Percentiles rank a stretch among this genome's conserved stretches.
Evolutionary conservation across 2,113 vertebrate genomes (phyloP).

Genomic region (Aldabrachelys gigantea): DNA sequence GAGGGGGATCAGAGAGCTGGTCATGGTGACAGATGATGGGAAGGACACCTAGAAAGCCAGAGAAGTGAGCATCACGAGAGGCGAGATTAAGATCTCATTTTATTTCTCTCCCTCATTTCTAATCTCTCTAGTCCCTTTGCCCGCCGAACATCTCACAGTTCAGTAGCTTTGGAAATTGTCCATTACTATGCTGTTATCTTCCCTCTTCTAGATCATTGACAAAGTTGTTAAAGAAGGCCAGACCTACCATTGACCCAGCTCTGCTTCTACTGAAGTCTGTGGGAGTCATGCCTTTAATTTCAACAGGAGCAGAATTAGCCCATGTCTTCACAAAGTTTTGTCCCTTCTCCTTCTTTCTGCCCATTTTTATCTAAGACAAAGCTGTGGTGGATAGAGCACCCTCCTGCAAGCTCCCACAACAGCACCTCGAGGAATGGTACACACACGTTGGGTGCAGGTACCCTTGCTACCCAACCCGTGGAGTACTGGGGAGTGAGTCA

Average conservation of each 20-base stretch:
- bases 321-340: not conserved
- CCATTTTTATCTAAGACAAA: not conserved
- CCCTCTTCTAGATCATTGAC: not conserved
- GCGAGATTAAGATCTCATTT: not conserved
- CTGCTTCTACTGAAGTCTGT: not conserved
- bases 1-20: not conserved
- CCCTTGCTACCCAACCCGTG: fast-evolving
- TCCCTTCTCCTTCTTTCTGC: not conserved
- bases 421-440: fast-evolving
- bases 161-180: not conserved
- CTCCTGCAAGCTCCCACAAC: not conserved
- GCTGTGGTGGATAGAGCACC: not conserved
- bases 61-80: not conserved
- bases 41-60: not conserved
- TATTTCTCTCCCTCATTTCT: not conserved
- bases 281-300: not conserved
- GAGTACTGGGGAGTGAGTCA: fast-evolving
- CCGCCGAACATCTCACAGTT: not conserved
- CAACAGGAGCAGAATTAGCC: not conserved
- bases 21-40: fast-evolving
- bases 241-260: not conserved
- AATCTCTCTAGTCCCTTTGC: not conserved
- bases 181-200: not conserved
- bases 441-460: not conserved
- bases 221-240: not conserved